A percentile compares a stretch with the other conserved stretches of the same genome.
These are phyloP conservation scores for Cryptotis parvus DNA, from an alignment of 2,113 vertebrate genomes.

Conservation along the genomic window DNA sequence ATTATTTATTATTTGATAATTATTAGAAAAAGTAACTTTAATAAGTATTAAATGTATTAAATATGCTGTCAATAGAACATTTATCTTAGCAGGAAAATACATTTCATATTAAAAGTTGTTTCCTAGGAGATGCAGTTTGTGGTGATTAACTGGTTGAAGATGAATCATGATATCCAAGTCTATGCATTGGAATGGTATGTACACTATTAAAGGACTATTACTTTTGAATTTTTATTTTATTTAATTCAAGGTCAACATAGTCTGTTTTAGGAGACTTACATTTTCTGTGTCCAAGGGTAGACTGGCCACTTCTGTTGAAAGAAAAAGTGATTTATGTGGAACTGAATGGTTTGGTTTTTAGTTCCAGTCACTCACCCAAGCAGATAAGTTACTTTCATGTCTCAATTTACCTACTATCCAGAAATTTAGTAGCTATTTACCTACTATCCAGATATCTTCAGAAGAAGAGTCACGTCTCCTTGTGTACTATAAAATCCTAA, in stretches of 20 bases:
- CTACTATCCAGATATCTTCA: background rate
- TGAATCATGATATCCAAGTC: background rate
- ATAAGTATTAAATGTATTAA: background rate
- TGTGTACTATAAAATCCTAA: background rate
- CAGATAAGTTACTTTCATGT: background rate
- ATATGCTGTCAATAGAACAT: no score
- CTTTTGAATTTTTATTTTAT: slow-evolving; percentile 19
- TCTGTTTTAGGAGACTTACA: background rate
- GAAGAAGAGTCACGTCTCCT: background rate
- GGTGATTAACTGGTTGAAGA: background rate
- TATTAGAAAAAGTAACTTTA: slow-evolving; percentile 11
- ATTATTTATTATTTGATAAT: slow-evolving; percentile 32
- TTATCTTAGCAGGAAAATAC: no score
- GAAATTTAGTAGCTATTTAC: background rate
- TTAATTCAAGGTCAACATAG: background rate
- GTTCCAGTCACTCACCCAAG: background rate
- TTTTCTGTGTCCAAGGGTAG: background rate
- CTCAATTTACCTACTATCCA: background rate
- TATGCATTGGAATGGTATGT: background rate
- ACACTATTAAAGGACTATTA: background rate
- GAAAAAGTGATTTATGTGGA: background rate
- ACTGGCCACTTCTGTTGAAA: background rate
- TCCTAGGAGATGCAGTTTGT: background rate
- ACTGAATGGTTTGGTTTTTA: background rate
- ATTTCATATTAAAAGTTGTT: background rate